Percentiles rank a stretch among this genome's conserved stretches.
phyloP scores from a whole-genome alignment of 2,888 invertebrate genomes.

The Notodonta ziczac region DNA sequence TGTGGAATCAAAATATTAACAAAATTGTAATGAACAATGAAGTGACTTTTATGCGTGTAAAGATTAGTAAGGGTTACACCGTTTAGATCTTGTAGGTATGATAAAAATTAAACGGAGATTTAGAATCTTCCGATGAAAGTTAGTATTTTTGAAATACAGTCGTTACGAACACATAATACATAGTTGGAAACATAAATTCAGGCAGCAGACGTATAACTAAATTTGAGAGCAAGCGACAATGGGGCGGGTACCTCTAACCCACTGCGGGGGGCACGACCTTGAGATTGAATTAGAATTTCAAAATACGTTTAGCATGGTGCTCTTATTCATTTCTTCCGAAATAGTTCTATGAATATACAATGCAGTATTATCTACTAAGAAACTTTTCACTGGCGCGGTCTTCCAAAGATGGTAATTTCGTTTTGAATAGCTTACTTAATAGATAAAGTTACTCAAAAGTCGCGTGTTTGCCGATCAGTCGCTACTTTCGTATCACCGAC shows the following conservation, averaged over 20 bases:
- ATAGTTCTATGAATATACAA: constrained; percentile 61
- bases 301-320: constrained; percentile 77
- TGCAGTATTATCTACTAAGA: constrained; percentile 74
- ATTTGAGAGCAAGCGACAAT: constrained; percentile 34
- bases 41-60: constrained; percentile 69
- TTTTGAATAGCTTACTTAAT: constrained; percentile 24
- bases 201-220: constrained; percentile 47
- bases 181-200: constrained; percentile 57
- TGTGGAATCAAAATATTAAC: constrained; percentile 74
- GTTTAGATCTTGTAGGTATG: constrained; percentile 67
- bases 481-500: constrained; percentile 14
- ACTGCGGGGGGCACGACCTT: constrained; percentile 30
- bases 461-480: not conserved
- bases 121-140: constrained; percentile 75
- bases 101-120: constrained; percentile 69
- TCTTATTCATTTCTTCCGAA: constrained; percentile 62
- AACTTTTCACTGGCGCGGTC: constrained; percentile 72
- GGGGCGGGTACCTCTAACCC: constrained; percentile 27
- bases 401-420: constrained; percentile 66
- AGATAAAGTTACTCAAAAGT: constrained; percentile 2
- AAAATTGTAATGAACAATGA: constrained; percentile 67
- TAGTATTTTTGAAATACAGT: constrained; percentile 81
- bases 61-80: constrained; percentile 70
- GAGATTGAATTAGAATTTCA: constrained; percentile 57
- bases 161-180: constrained; percentile 55